Evolutionary conservation across 2,797 vertebrate genomes (phyloP), one percentile per base, ranked within the genome.

Genomic region (Hafferia zeledoni): DNA sequence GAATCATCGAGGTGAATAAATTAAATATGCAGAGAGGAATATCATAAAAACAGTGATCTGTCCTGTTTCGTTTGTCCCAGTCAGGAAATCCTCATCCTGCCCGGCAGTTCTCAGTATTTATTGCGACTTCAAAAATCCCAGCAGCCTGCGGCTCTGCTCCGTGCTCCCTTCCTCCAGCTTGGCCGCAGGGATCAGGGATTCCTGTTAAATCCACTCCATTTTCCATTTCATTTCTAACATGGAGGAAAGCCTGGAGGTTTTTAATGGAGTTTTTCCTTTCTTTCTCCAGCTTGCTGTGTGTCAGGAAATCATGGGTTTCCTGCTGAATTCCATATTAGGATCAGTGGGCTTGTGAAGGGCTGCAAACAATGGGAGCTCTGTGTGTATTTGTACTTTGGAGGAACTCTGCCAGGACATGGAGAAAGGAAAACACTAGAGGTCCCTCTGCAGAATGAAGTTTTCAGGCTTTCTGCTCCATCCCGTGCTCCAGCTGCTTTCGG

Each of bases 291-390:
- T 97, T 96, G 97, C 97, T 87, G 96, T 97, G 97, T 97, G 97
- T 98, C 98, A 98, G 98, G 98, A 98, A 98, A 98, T 98, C 98
- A 98, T 98, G 98, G 97, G 98, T 98, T 98, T 98, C 98, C 98
- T 98, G 97, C 98, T 96, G 97, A 98, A 98, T 98, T 98, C 98
- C 98, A 98, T 99, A 98, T 98, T 98, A 98, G 98, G 98, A 98
- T 98, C 97, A 98, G 97, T 96, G 98, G 97, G 98, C 97, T 97
- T 97, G 97, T 95, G 97, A 98, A 97, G 96, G 98, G 98, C 97
- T 97, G 97, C 97, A 96, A 98, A 99, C 98, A 98, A 98, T 98
- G 97, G 98, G 96, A 97, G 97, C 98, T 98, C 98, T 99, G 98
- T 97, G 93, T 94, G 97, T 97, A 97, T 98, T 94, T 98, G 97